Percentiles rank a stretch among this genome's conserved stretches.
phyloP scores from a whole-genome alignment of 1,140 invertebrate genomes.

The Piezodorus guildinii region DNA sequence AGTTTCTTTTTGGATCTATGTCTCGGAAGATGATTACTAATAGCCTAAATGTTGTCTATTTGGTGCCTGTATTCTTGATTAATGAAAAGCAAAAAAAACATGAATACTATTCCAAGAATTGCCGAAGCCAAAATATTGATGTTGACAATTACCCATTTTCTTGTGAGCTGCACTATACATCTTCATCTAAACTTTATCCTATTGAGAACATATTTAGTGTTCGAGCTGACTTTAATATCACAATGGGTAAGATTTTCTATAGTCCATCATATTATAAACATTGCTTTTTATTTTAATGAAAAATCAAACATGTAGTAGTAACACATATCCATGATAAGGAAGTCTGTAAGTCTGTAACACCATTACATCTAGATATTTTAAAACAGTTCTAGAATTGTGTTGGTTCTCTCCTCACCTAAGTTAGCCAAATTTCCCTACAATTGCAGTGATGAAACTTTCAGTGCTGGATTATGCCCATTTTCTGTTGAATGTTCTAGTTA shows the following conservation, averaged over 20 bases:
- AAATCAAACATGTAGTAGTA: not conserved
- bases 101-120: not conserved
- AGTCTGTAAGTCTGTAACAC: not conserved
- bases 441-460: too few species aligned
- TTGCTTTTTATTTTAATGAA: not conserved
- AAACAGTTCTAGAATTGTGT: not conserved
- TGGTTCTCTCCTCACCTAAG: too few species aligned
- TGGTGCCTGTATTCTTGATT: slow-evolving; percentile 30
- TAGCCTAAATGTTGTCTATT: slow-evolving; percentile 26
- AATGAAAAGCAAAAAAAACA: slow-evolving; percentile 1
- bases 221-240: slow-evolving; percentile 38
- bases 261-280: not conserved
- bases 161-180: slow-evolving; percentile 36
- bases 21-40: slow-evolving; percentile 11
- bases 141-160: slow-evolving; percentile 31
- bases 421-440: too few species aligned
- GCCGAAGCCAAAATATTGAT: not conserved
- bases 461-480: too few species aligned
- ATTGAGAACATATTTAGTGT: slow-evolving; percentile 37
- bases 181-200: slow-evolving; percentile 29
- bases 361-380: not conserved
- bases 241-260: slow-evolving; percentile 33
- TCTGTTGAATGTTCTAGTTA: too few species aligned
- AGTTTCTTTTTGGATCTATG: not conserved
- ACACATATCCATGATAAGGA: too few species aligned